Conservation (phyloP, 2,797 vertebrate species). For the Lepidocolaptes lacrymiger region DNA sequence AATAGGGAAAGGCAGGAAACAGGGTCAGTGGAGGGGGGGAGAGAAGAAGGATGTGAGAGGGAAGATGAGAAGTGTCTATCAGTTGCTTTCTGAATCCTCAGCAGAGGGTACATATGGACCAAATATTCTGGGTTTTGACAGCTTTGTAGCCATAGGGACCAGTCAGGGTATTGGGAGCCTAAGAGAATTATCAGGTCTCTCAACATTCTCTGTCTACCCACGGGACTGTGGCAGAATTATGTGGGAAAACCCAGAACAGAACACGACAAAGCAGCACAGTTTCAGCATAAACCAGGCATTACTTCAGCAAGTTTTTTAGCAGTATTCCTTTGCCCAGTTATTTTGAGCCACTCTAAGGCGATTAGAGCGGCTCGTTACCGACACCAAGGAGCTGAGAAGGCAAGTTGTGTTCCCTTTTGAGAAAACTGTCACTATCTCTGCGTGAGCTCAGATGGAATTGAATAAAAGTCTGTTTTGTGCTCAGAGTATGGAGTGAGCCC, state of each 20-base stretch:
- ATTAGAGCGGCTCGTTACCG: constrained; percentile 46
- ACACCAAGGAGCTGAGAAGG: constrained; percentile 38
- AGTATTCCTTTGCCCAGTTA: constrained; percentile 18
- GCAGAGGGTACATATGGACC: background rate
- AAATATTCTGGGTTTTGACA: background rate
- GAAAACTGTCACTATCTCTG: constrained; percentile 55
- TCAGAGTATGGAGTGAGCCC: background rate
- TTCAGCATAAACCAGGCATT: background rate
- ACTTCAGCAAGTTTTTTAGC: background rate
- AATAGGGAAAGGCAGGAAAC: background rate
- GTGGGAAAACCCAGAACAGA: background rate
- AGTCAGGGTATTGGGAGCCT: background rate
- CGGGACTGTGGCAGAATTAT: background rate
- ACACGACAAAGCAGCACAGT: background rate
- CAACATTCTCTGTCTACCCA: background rate
- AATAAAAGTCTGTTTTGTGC: constrained; percentile 57
- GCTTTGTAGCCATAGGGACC: background rate
- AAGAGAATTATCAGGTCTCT: background rate
- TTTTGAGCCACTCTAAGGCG: constrained; percentile 60
- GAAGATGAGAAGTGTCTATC: background rate
- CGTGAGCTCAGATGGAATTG: constrained; percentile 52
- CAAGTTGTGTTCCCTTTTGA: constrained; percentile 55
- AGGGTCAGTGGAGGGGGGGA: background rate
- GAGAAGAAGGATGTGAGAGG: background rate
- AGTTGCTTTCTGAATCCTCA: background rate